Conservation (phyloP, 2,797 vertebrate genomes). For the Melanogrammus aeglefinus region DNA sequence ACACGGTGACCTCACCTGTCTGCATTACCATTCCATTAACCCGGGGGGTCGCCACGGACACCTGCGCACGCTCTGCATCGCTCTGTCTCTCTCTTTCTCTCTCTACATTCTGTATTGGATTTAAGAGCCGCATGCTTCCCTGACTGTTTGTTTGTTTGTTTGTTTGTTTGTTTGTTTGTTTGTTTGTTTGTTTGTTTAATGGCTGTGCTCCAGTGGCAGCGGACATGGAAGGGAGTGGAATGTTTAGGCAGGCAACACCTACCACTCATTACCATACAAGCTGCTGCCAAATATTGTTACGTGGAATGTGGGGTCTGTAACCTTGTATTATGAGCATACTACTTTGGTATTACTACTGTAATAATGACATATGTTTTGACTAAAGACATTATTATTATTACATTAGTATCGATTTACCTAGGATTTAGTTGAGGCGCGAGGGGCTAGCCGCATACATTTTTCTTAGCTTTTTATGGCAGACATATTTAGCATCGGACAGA, state of each 20-base stretch:
- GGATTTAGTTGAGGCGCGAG: background rate
- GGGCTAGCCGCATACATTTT: background rate
- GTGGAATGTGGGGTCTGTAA: background rate
- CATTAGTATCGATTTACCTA: background rate
- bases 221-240: background rate
- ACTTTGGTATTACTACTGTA: background rate
- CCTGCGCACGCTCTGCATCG: slow-evolving; percentile 29
- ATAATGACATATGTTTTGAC: background rate
- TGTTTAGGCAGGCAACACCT: background rate
- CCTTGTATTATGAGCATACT: background rate
- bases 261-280: background rate
- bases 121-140: slow-evolving; percentile 20
- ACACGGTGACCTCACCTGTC: slow-evolving; percentile 45
- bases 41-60: slow-evolving; percentile 41
- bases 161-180: no score
- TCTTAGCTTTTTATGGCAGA: background rate
- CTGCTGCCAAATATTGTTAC: background rate
- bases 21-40: slow-evolving; percentile 62
- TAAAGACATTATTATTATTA: background rate
- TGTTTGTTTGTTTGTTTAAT: slow-evolving; percentile 16
- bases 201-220: slow-evolving; percentile 27
- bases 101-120: slow-evolving; percentile 35
- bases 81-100: background rate
- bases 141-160: slow-evolving; percentile 7
- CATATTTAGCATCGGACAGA: background rate